These are phyloP conservation scores for Sciurus vulgaris DNA, from an alignment of 2,797 vertebrate genomes.

Conservation along the genomic window DNA sequence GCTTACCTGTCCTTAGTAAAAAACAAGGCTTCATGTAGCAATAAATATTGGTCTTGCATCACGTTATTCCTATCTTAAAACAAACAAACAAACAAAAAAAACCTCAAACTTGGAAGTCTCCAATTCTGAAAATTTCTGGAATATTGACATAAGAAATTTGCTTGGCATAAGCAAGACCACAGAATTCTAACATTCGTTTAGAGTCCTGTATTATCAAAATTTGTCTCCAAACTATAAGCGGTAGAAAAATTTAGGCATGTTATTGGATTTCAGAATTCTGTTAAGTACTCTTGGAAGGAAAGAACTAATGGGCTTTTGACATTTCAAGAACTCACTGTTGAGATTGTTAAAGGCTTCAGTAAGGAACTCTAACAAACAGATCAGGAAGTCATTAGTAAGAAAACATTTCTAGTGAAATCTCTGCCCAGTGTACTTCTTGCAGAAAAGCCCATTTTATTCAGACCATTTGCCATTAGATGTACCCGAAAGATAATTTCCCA, in stretches of 20 bases:
- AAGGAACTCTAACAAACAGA: neutral
- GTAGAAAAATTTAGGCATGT: constrained; percentile 4
- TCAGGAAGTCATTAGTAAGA: neutral
- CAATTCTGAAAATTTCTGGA: neutral
- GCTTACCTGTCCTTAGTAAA: neutral
- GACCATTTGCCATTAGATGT: neutral
- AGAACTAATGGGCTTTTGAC: neutral
- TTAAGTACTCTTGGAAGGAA: neutral
- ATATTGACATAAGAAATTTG: neutral
- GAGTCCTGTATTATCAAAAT: neutral
- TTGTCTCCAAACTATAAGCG: neutral
- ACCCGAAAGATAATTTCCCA: neutral
- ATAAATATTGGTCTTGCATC: neutral
- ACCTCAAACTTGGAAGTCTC: neutral
- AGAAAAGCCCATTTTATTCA: neutral
- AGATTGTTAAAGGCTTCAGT: neutral
- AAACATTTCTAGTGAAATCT: neutral
- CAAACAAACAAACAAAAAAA: too few species aligned
- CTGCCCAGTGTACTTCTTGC: neutral
- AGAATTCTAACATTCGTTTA: neutral
- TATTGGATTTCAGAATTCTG: constrained; percentile 5
- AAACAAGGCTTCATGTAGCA: neutral
- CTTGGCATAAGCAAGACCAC: neutral
- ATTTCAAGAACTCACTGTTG: neutral
- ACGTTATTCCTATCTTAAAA: neutral